phyloP scores from a whole-genome alignment of 1,140 invertebrate species.

The Aphidius ervi region DNA sequence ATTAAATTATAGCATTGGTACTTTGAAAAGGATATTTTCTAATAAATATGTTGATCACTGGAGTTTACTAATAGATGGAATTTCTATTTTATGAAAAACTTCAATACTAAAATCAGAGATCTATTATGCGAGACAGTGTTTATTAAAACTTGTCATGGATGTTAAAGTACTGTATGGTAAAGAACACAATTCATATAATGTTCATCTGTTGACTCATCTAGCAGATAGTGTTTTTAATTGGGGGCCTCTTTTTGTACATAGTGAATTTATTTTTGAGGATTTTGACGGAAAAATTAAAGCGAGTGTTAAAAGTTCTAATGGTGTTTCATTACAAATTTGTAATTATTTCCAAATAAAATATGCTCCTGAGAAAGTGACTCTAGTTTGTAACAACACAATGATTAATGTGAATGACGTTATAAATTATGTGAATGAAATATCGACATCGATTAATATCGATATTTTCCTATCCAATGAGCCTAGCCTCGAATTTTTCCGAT shows the following conservation, averaged over 20 bases:
- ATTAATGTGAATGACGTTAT: too few relatives aligned
- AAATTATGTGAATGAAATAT: too few relatives aligned
- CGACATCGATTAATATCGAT: too few relatives aligned
- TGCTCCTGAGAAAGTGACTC: background rate
- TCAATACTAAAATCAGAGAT: slow-evolving; percentile 24
- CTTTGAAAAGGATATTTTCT: slow-evolving; percentile 22
- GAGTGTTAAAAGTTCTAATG: slow-evolving; percentile 18
- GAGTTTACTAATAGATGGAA: slow-evolving; percentile 26
- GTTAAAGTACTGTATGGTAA: slow-evolving; percentile 26
- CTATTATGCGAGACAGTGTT: slow-evolving; percentile 17
- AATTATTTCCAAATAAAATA: slow-evolving; percentile 10
- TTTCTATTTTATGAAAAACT: slow-evolving; percentile 25
- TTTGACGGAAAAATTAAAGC: slow-evolving; percentile 11
- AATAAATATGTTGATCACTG: slow-evolving; percentile 31
- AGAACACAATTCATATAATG: slow-evolving; percentile 27
- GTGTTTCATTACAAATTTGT: slow-evolving; percentile 16
- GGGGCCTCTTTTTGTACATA: slow-evolving; percentile 26
- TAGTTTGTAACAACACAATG: too few relatives aligned
- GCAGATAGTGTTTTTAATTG: slow-evolving; percentile 23
- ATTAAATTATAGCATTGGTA: slow-evolving; percentile 28
- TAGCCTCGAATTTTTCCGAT: too few relatives aligned
- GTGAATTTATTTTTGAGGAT: slow-evolving; percentile 25
- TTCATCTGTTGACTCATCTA: slow-evolving; percentile 27
- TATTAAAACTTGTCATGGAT: slow-evolving; percentile 28
- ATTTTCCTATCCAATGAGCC: too few relatives aligned